Base-by-base conservation (phyloP, 2,888 invertebrate species). In the Caenorhabditis auriculariae region DNA sequence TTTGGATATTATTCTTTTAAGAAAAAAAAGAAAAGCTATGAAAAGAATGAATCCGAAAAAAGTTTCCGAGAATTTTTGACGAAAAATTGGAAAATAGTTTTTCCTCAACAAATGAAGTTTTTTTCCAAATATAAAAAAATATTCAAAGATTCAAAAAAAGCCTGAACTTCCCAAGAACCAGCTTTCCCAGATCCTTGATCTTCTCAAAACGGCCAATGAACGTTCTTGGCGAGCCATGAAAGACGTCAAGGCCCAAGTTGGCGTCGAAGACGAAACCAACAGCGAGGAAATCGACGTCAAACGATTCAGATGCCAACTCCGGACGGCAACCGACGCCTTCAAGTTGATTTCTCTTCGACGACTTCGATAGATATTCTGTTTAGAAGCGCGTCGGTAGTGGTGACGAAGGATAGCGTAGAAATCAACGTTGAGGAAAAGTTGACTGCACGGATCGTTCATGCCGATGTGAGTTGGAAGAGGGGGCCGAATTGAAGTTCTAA, bases 111-210 rank as follows among this genome's bases (percentile, higher is more conserved):
- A 32, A 32, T 15, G 9, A 15, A 7, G 15, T 15, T 32, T 32
- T 32, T 32, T 12, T 7, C 35, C 35, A 7, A 7, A 7, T 32
- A n/a, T n/a, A n/a, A n/a, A n/a, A n/a, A n/a, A n/a, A n/a, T n/a
- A n/a, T n/a, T n/a, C n/a, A n/a, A n/a, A n/a, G n/a, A n/a, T n/a
- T n/a, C n/a, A 24, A 19, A 28, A 28, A 46, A 46, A 28, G 3
- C 35, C 26, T 21, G 5, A 28, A 28, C 19, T 6, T 17, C 15
- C 17, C 9, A 21, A 37, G 12, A 6, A 15, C 12, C 21, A 12
- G 19, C 17, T 51, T 58, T 26, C n/a, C n/a, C 54, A 67, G 63
- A 67, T 67, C 15, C n/a, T 64, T 12, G 44, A 54, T 28, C 29
- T 44, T 6, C 42, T 67, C 4, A 32, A 60, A 44, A 35, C 38